Base-by-base conservation (phyloP, 2,113 vertebrate species). In the Monopterus albus region DNA sequence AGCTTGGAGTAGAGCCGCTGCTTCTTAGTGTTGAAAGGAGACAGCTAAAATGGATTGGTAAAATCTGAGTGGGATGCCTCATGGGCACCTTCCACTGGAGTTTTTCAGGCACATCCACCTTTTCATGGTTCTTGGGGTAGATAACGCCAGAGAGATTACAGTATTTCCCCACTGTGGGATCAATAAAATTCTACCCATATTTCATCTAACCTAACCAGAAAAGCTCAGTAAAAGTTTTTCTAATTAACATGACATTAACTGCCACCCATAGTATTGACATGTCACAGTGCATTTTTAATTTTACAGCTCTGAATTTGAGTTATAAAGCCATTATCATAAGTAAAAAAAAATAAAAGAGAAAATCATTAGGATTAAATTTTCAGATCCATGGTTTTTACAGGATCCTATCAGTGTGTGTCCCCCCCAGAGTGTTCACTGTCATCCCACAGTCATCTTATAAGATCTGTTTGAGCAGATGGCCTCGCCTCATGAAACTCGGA, bases 401-500 rank as follows among this genome's bases (percentile, higher is more conserved):
- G 33, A 78, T 78, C 39, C 50, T 52, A 56, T 63, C 56, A 57
- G 26, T 43, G 12, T 42, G 28, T 40, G n/a, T 29, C 53, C 42
- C 58, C 42, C 21, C 29, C n/a, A 23, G 39, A 72, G 57, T 47
- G 17, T 55, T 81, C 5, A 3, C 38, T 67, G 52, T 78, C 59
- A 72, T 72, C 71, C 76, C 64, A 46, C 76, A 47, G 63, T 61
- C 74, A 75, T 82, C 83, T 71, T 89, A 72, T 79, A 75, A 73
- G 69, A 64, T 84, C 83, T 75, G 68, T 75, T 17, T 59, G 67
- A 88, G 78, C 89, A 90, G 85, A 89, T 88, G 89, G 87, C 62
- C 35, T 74, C 89, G 74, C 87, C 72, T 79, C 80, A 88, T 77
- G 87, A 85, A 80, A 51, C 81, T 57, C 71, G 58, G 76, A 75